These are phyloP conservation scores for Crioceris asparagi DNA, from an alignment of 2,888 invertebrate species.

Conservation along the genomic window DNA sequence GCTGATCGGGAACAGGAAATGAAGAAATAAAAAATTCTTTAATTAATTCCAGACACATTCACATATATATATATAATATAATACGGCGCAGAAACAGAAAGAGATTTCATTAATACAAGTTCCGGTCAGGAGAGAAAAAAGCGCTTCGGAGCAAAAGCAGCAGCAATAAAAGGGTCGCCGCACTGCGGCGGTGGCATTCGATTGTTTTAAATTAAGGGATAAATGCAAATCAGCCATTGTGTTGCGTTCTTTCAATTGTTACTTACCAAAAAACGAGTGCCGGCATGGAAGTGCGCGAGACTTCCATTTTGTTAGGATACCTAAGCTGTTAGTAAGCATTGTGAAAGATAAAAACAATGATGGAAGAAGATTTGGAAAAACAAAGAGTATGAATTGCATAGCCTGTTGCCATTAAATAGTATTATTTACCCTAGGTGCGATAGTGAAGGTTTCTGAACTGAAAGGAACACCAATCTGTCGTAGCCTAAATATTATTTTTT, in stretches of 20 bases:
- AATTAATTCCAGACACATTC: slow-evolving; percentile 19
- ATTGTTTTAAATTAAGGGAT: slow-evolving; percentile 32
- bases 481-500: no score
- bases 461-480: no score
- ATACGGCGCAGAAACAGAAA: neutral
- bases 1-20: slow-evolving; percentile 23
- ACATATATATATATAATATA: neutral
- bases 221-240: slow-evolving; percentile 34
- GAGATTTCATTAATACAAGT: slow-evolving; percentile 18
- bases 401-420: no score
- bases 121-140: slow-evolving; percentile 16
- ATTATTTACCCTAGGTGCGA: no score
- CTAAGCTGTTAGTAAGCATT: no score
- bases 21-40: slow-evolving; percentile 27
- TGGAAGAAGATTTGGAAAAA: no score
- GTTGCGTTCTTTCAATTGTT: slow-evolving; percentile 31
- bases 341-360: no score
- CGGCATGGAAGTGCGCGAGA: slow-evolving; percentile 23
- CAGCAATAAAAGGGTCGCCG: slow-evolving; percentile 16
- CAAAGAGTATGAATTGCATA: no score
- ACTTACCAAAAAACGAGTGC: slow-evolving; percentile 26
- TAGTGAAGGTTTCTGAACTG: no score
- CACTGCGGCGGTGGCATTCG: slow-evolving; percentile 19
- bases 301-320: no score
- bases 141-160: slow-evolving; percentile 6